Evolutionary conservation across 2,113 vertebrate species (phyloP).

Genomic region (Rhabdomys dilectus): DNA sequence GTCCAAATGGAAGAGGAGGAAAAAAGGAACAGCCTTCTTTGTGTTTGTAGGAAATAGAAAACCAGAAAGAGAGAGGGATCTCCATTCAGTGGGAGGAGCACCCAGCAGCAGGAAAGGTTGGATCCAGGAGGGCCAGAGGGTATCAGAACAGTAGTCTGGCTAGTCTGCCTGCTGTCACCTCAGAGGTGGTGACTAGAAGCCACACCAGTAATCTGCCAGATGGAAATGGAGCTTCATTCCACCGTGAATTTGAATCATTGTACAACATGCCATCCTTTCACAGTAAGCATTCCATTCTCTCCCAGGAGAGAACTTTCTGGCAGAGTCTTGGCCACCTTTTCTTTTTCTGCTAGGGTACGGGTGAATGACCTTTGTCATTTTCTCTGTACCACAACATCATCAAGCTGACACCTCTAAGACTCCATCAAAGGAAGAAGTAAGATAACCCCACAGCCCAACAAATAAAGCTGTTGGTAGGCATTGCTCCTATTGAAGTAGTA

Average conservation of each 20-base stretch:
- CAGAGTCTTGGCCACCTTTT: accelerated
- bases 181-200: neutral
- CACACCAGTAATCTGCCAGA: neutral
- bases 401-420: neutral
- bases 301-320: neutral
- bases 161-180: neutral
- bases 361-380: neutral
- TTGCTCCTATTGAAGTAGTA: neutral
- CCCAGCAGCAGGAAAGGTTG: neutral
- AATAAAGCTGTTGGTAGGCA: conserved; percentile 2
- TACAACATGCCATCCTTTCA: neutral
- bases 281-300: neutral
- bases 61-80: neutral
- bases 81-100: too few relatives aligned
- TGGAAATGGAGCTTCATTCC: neutral
- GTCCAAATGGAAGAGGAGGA: neutral
- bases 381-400: neutral
- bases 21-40: neutral
- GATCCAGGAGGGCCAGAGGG: neutral
- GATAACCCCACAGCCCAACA: neutral
- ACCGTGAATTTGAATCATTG: neutral
- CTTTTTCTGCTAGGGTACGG: neutral
- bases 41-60: neutral
- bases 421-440: neutral
- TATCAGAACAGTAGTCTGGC: neutral